Base-by-base conservation (phyloP, 2,888 invertebrate species). In the Polia nebulosa region DNA sequence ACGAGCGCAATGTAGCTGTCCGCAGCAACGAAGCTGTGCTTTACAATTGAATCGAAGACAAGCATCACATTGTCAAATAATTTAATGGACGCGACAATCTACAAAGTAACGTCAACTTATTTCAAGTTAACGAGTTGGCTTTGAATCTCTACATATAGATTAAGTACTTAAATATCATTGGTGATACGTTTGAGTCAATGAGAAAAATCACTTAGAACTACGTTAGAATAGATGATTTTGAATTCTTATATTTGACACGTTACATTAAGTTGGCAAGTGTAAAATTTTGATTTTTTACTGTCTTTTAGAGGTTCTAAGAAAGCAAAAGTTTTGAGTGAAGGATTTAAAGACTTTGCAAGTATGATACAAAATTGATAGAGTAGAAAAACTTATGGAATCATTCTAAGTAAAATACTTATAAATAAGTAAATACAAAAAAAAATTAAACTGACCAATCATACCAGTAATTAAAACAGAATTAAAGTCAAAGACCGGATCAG, bases 91-190 rank as follows among this genome's bases (percentile, higher is more conserved):
- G 55, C n/a, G 47, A 29, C 25, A 45, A n/a, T 51, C 56, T 78
- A 75, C 25, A 64, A 29, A 56, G 9, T 61, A 58, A 39, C 22
- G 13, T 65, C 57, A 57, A 64, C 27, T 68, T 65, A 56, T 56
- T 36, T 71, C 53, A 63, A 41, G n/a, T 44, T 49, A 65, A 25
- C n/a, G 44, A 63, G 51, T 49, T 52, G 57, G 27, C 41, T 68
- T 70, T 70, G 13, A 56, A 62, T 52, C 20, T 65, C 61, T 79
- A 84, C 69, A 82, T 78, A 85, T 49, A 73, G 60, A 76, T 80
- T 87, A 87, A 84, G 83, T 87, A 87, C 85, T 80, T 83, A 79
- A 77, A 77, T 72, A 81, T 80, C 83, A 76, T 81, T 83, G 83
- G 76, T 78, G 83, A 84, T 87, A 86, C 85, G 83, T 81, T 84